Percentiles rank a stretch among this genome's conserved stretches.
Conservation (phyloP, 2,797 vertebrate species). For the Hydrolagus colliei region DNA sequence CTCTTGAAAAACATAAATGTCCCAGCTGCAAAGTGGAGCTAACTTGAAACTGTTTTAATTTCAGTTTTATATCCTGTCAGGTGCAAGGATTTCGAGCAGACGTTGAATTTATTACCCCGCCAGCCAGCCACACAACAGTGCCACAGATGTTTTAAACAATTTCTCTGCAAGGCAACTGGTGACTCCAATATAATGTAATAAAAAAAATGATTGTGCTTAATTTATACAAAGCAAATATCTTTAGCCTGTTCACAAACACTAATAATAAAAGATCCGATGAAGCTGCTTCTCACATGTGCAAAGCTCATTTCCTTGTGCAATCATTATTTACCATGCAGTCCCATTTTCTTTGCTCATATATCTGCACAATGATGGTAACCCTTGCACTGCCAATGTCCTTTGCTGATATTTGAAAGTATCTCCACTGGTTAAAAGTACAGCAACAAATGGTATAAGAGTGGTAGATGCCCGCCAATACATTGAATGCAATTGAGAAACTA, state of each 20-base stretch:
- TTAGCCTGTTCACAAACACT: slow-evolving; percentile 17
- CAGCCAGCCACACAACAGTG: slow-evolving; percentile 36
- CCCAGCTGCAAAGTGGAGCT: slow-evolving; percentile 50
- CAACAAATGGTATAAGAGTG: background rate
- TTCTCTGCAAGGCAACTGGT: slow-evolving; percentile 24
- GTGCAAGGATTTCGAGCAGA: slow-evolving; percentile 55
- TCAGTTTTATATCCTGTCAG: slow-evolving; percentile 58
- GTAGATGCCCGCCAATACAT: too few species aligned
- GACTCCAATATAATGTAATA: slow-evolving; percentile 22
- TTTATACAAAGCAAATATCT: slow-evolving; percentile 27
- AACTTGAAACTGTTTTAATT: slow-evolving; percentile 51
- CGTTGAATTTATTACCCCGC: slow-evolving; percentile 59
- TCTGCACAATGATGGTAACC: background rate
- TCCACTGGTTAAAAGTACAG: background rate
- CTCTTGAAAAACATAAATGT: slow-evolving; percentile 41
- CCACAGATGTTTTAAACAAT: slow-evolving; percentile 32
- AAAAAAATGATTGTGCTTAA: slow-evolving; percentile 27
- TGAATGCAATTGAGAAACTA: too few species aligned
- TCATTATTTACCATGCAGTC: background rate
- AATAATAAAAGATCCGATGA: background rate
- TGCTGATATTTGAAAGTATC: background rate
- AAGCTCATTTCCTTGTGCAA: slow-evolving; percentile 15
- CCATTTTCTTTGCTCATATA: background rate
- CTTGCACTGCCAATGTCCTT: background rate
- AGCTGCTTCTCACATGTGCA: slow-evolving; percentile 26